Evolutionary conservation across 2,797 vertebrate species (phyloP).

Genomic region (Pangasius djambal): DNA sequence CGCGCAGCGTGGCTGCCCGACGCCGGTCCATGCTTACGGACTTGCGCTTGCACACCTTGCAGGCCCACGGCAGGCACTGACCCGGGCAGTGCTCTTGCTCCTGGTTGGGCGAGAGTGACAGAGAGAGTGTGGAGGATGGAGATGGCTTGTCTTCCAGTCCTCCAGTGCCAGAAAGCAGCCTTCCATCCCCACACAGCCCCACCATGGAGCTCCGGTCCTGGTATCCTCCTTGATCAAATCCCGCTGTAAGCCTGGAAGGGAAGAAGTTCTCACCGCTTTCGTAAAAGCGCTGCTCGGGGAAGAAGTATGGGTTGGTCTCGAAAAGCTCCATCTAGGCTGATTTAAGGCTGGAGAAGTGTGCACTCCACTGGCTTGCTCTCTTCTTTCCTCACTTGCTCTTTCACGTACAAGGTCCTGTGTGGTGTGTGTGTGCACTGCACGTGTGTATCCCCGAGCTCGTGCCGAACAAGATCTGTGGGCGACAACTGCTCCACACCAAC

Average conservation of each 20-base stretch:
- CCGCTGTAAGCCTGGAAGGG: slow-evolving; percentile 82
- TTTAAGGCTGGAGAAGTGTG: slow-evolving; percentile 55
- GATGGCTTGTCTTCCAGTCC: slow-evolving; percentile 88
- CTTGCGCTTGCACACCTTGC: slow-evolving; percentile 94
- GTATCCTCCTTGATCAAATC: slow-evolving; percentile 82
- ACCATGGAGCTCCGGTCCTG: slow-evolving; percentile 84
- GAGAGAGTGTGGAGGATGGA: slow-evolving; percentile 69
- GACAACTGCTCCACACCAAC: slow-evolving; percentile 92
- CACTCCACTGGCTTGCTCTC: slow-evolving; percentile 38
- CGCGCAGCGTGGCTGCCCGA: slow-evolving; percentile 89
- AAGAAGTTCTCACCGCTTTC: slow-evolving; percentile 91
- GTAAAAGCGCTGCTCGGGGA: slow-evolving; percentile 96
- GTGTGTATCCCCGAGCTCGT: slow-evolving; percentile 67
- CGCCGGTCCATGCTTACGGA: slow-evolving; percentile 92
- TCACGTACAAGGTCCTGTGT: slow-evolving; percentile 62
- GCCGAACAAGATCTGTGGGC: slow-evolving; percentile 76
- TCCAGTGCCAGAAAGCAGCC: slow-evolving; percentile 63
- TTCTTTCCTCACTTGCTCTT: slow-evolving; percentile 58
- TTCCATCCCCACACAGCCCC: slow-evolving; percentile 79
- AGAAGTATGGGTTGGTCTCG: slow-evolving; percentile 97
- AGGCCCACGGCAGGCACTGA: slow-evolving; percentile 96
- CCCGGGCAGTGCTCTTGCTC: slow-evolving; percentile 90
- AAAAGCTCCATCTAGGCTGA: slow-evolving; percentile 90
- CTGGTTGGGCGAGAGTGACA: slow-evolving; percentile 74
- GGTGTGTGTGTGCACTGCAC: slow-evolving; percentile 48